These are phyloP conservation scores for Papilio machaon DNA, from an alignment of 1,140 invertebrate genomes.

Conservation along the genomic window DNA sequence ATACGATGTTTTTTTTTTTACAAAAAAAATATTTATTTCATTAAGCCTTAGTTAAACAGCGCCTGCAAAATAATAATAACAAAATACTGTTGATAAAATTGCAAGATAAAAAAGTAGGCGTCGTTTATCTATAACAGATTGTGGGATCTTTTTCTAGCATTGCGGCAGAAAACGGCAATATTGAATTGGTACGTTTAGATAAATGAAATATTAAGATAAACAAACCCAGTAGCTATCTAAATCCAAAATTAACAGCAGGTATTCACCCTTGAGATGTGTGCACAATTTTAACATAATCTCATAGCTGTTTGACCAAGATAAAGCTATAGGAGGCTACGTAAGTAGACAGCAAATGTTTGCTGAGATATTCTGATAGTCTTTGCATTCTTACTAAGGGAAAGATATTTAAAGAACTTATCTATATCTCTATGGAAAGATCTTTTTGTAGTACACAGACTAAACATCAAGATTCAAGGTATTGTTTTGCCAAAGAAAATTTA, in stretches of 20 bases:
- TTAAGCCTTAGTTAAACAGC: neutral
- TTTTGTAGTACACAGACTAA: neutral
- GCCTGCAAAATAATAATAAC: neutral
- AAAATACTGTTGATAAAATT: neutral
- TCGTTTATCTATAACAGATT: neutral
- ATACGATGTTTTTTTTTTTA: too few relatives aligned
- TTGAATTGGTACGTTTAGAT: neutral
- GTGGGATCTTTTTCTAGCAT: neutral
- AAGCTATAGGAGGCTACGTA: slow-evolving; percentile 55
- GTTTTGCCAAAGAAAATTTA: neutral
- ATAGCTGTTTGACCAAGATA: slow-evolving; percentile 58
- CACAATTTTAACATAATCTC: slow-evolving; percentile 48
- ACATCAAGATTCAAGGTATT: neutral
- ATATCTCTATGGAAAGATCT: neutral
- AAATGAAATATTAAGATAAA: neutral
- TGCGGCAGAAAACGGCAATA: neutral
- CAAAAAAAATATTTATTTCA: too few relatives aligned
- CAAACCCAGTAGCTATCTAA: neutral
- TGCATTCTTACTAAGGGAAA: neutral
- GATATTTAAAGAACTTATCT: neutral
- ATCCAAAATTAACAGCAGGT: slow-evolving; percentile 3
- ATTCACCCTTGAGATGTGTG: slow-evolving; percentile 16
- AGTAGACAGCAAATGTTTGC: slow-evolving; percentile 37
- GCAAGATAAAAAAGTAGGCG: neutral
- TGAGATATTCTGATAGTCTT: neutral